These are phyloP conservation scores for Diplogasteroides magnus DNA, from an alignment of 1,140 invertebrate species.

Conservation along the genomic window DNA sequence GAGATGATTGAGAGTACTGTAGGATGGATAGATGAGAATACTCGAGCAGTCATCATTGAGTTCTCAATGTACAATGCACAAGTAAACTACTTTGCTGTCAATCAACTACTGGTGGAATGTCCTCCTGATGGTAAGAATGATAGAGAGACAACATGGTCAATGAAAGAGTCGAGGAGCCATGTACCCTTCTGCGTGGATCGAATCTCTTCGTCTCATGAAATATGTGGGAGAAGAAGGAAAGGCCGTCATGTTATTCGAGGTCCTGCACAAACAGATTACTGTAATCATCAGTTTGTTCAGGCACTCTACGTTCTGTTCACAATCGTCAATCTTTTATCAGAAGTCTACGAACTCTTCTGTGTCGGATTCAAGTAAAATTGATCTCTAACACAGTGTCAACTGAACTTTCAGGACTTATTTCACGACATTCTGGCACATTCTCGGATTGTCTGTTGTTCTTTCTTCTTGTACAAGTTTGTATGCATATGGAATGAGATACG, in stretches of 20 bases:
- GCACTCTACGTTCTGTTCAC: background rate
- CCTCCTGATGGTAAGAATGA: constrained; percentile 13
- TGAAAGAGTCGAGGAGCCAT: constrained; percentile 57
- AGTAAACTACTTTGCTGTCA: constrained; percentile 36
- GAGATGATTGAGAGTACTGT: background rate
- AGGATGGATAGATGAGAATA: constrained; percentile 45
- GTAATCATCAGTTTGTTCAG: background rate
- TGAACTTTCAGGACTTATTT: constrained; percentile 56
- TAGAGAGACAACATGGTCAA: too few species aligned
- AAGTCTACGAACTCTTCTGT: background rate
- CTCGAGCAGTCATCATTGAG: constrained; percentile 63
- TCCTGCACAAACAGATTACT: constrained; percentile 8
- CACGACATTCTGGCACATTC: constrained; percentile 57
- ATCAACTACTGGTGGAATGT: constrained; percentile 39
- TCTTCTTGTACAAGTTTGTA: constrained; percentile 7
- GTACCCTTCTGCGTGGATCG: constrained; percentile 60
- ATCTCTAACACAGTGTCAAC: background rate
- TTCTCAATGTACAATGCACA: constrained; percentile 64
- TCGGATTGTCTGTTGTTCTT: constrained; percentile 30
- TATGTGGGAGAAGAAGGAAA: constrained; percentile 54
- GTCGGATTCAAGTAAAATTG: background rate
- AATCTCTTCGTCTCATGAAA: constrained; percentile 57
- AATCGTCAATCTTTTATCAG: background rate
- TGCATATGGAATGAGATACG: constrained; percentile 12
- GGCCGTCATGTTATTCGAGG: constrained; percentile 56